These are phyloP conservation scores for Cyanoramphus novaezelandiae DNA, from an alignment of 2,113 vertebrate genomes.

Conservation along the genomic window DNA sequence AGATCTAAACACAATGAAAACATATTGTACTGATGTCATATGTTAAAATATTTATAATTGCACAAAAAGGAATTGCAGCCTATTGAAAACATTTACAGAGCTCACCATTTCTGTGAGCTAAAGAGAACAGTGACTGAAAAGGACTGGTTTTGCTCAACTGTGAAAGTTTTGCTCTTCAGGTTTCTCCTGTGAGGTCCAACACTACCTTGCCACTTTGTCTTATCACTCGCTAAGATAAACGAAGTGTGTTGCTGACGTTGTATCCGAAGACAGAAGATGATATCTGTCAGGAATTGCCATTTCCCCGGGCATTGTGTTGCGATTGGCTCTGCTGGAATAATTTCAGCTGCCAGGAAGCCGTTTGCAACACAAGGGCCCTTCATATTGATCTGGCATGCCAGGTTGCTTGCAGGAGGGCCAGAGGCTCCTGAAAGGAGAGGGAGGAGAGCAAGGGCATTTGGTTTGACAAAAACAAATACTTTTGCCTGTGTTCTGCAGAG, in stretches of 20 bases:
- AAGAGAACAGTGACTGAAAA: not conserved
- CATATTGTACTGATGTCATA: conserved; percentile 69
- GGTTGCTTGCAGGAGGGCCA: rapidly evolving
- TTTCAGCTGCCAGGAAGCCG: not conserved
- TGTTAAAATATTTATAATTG: conserved; percentile 72
- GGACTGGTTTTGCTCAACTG: not conserved
- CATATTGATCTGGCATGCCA: rapidly evolving
- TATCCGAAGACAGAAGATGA: conserved; percentile 7
- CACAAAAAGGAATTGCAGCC: conserved; percentile 52
- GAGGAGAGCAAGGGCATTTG: not conserved
- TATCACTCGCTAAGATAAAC: not conserved
- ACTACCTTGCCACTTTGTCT: not conserved
- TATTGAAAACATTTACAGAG: conserved; percentile 52
- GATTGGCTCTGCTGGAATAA: not conserved
- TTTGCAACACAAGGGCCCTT: not conserved
- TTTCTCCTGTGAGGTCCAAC: conserved; percentile 30
- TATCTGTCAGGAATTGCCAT: not conserved
- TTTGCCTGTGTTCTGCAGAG: not conserved
- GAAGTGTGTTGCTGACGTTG: not conserved
- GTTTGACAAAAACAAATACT: not conserved
- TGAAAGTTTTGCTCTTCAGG: conserved; percentile 9
- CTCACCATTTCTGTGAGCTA: not conserved
- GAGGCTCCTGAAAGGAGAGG: not conserved
- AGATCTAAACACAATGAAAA: conserved; percentile 70
- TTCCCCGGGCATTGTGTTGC: not conserved